phyloP scores from a whole-genome alignment of 2,797 vertebrate species.

The Loris lydekkerianus region DNA sequence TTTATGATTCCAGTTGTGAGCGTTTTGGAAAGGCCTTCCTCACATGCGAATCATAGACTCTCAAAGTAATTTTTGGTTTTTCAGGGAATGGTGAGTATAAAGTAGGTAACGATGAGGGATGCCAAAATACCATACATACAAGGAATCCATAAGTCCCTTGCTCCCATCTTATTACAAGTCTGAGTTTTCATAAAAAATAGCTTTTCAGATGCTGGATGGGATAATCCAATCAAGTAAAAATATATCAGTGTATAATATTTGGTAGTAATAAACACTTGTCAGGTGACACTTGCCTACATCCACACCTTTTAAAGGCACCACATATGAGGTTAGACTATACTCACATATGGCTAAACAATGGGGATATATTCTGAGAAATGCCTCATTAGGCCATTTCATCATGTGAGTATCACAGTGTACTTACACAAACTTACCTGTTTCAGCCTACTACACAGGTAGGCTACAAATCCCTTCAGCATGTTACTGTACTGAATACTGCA shows the following conservation, averaged over 20 bases:
- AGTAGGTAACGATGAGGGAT: neutral
- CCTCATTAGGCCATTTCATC: neutral
- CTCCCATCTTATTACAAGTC: neutral
- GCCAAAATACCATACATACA: neutral
- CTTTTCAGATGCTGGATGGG: neutral
- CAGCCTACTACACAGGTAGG: neutral
- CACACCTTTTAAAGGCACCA: conserved; percentile 19
- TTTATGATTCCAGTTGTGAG: neutral
- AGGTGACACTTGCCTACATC: neutral
- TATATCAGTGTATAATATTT: neutral
- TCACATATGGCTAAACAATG: neutral
- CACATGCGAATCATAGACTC: conserved; percentile 33
- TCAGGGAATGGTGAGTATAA: neutral
- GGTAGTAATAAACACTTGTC: conserved; percentile 29
- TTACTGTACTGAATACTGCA: neutral
- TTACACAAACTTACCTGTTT: neutral
- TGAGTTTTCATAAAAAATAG: conserved; percentile 50
- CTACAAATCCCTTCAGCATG: neutral
- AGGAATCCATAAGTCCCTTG: neutral
- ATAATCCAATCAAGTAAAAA: neutral
- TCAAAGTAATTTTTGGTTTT: neutral
- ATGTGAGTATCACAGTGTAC: neutral
- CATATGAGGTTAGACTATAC: neutral
- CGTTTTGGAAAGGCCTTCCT: conserved; percentile 64
- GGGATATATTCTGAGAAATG: neutral